phyloP scores from a whole-genome alignment of 2,113 vertebrate species.

The Limnothrissa miodon region DNA sequence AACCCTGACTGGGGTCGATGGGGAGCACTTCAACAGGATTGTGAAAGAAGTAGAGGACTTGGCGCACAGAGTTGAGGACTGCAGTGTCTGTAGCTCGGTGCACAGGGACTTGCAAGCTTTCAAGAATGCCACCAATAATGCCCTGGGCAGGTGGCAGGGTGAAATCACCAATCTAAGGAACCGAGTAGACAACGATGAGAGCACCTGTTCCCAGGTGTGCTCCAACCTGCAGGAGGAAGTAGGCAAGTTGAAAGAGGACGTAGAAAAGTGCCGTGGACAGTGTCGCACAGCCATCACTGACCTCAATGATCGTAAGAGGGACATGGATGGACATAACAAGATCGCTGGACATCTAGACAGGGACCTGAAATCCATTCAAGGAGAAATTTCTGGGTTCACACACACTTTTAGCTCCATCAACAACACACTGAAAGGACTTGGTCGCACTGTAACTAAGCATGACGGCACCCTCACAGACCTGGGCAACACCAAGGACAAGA shows the following conservation, averaged over 20 bases:
- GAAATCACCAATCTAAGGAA: conserved; percentile 54
- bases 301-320: conserved; percentile 60
- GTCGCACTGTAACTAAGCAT: conserved; percentile 75
- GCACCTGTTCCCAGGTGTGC: conserved; percentile 74
- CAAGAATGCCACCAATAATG: conserved; percentile 68
- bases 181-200: conserved; percentile 66
- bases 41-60: conserved; percentile 62
- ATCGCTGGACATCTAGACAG: conserved; percentile 68
- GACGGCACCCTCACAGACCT: conserved; percentile 71
- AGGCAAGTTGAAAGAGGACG: conserved; percentile 75
- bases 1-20: conserved; percentile 56
- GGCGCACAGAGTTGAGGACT: conserved; percentile 55
- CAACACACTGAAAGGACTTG: conserved; percentile 78
- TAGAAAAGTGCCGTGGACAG: conserved; percentile 68
- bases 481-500: conserved; percentile 69
- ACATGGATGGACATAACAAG: conserved; percentile 76
- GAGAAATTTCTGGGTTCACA: conserved; percentile 73
- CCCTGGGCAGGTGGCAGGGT: conserved; percentile 65
- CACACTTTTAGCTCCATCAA: conserved; percentile 79
- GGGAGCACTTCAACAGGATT: conserved; percentile 64
- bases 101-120: conserved; percentile 62
- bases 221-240: conserved; percentile 77
- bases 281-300: conserved; percentile 57
- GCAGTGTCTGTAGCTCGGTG: conserved; percentile 54
- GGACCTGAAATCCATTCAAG: conserved; percentile 79